Percentiles rank a stretch among this genome's conserved stretches.
phyloP scores from a whole-genome alignment of 2,888 invertebrate genomes.

The Drosophila kambysellisi region DNA sequence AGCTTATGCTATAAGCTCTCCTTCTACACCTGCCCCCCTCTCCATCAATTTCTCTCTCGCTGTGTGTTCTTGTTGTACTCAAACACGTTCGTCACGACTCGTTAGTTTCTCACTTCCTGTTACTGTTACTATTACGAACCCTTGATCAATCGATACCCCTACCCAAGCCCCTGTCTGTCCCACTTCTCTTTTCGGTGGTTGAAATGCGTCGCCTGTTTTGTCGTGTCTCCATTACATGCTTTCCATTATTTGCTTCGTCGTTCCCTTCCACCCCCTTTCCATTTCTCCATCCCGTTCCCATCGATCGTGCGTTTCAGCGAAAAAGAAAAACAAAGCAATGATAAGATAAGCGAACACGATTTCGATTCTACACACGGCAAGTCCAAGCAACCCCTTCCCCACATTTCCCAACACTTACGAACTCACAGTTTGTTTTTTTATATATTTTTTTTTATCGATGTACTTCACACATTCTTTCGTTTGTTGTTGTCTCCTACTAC shows the following conservation, averaged over 20 bases:
- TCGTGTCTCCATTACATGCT: slow-evolving; percentile 19
- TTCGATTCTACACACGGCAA: slow-evolving; percentile 16
- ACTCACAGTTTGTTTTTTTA: slow-evolving; percentile 19
- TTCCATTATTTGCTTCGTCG: not conserved
- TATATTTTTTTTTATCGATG: slow-evolving; percentile 31
- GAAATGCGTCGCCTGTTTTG: slow-evolving; percentile 30
- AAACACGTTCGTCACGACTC: slow-evolving; percentile 41
- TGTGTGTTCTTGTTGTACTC: slow-evolving; percentile 5
- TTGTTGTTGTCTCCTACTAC: slow-evolving; percentile 12
- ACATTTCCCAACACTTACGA: slow-evolving; percentile 3
- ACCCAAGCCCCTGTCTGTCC: not conserved
- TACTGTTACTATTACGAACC: slow-evolving; percentile 18
- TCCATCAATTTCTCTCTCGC: not conserved
- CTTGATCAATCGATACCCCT: slow-evolving; percentile 31
- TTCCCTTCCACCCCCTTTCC: slow-evolving; percentile 6
- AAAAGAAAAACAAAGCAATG: slow-evolving; percentile 44
- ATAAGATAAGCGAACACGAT: slow-evolving; percentile 55
- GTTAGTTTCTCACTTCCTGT: slow-evolving; percentile 46
- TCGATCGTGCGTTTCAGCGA: slow-evolving; percentile 25
- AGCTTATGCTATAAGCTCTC: not conserved
- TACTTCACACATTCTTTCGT: slow-evolving; percentile 46
- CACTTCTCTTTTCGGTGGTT: slow-evolving; percentile 33
- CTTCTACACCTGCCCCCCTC: not conserved
- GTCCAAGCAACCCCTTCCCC: not conserved
- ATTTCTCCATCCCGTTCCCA: slow-evolving; percentile 13